Evolutionary conservation across 1,140 invertebrate species (phyloP), one percentile per base, ranked within the genome.

Genomic region (Steinernema khuongi): DNA sequence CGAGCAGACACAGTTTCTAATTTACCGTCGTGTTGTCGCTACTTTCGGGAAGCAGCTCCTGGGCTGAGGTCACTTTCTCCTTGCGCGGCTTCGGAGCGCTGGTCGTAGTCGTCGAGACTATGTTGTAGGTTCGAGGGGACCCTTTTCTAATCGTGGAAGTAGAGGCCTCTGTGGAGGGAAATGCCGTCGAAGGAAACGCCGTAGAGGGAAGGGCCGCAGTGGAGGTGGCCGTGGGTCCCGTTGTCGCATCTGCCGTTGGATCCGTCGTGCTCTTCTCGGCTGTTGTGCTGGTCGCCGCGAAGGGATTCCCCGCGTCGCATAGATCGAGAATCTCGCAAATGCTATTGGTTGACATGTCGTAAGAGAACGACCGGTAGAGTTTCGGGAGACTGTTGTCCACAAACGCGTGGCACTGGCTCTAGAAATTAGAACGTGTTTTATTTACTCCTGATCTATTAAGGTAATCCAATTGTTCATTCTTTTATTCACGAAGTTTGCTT

Each of bases 291-390:
- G 30, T 60, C 22, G 73, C 71, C 17, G 72, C 71, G 71, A 79
- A 79, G 1, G 75, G 74, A 31, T 74, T 77, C 11, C 36, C 67
- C 19, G 73, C 50, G 41, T 79, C 78, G 44, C 78, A 79, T 22
- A 79, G 60, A 43, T 79, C 74, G 19, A 79, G 71, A 67, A 71
- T 69, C 19, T 79, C 77, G 36, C 78, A 79, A 31, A 79, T 67
- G 50, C 78, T 75, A 29, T 72, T 72, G 14, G 74, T 50, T 1
- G 76, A 72, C 43, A 79, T 71, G 67, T 79, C 76, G 33, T 79
- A 79, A 30, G 74, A 75, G 14, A 79, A 72, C 14, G 76, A 74
- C 31, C 75, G 71, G 36, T 79, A 79, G 30, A 79, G 78, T 68
- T 79, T 73, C 26, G 76, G 78, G 7, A 79, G 76, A 44, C 70